Conservation (phyloP, 2,888 invertebrate genomes). For the Dendrolimus pini region DNA sequence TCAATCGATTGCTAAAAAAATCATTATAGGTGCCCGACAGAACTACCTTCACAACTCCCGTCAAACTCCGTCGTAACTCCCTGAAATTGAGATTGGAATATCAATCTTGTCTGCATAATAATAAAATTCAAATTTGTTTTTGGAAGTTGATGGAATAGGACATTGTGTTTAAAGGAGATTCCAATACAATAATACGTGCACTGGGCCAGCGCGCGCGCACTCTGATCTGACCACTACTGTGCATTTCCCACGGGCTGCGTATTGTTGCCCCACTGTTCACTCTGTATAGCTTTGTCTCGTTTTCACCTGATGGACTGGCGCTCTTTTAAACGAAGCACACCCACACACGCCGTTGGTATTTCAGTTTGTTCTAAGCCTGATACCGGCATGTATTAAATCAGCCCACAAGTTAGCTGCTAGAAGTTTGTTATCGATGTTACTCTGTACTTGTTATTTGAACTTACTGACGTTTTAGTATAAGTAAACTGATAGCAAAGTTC, state of each 20-base stretch:
- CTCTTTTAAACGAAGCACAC: conserved; percentile 75
- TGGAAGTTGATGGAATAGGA: conserved; percentile 35
- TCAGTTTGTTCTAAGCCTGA: conserved; percentile 67
- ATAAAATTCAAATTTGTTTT: conserved; percentile 23
- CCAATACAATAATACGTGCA: conserved; percentile 75
- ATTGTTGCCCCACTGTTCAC: conserved; percentile 37
- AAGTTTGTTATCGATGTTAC: conserved; percentile 45
- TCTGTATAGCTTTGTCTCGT: conserved; percentile 47
- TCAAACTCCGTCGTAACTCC: conserved; percentile 21
- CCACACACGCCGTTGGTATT: conserved; percentile 74
- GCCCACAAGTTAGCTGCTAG: conserved; percentile 48
- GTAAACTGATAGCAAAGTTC: background rate
- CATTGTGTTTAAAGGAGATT: conserved; percentile 48
- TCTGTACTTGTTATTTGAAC: conserved; percentile 20
- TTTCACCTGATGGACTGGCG: conserved; percentile 69
- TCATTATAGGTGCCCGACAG: conserved; percentile 59
- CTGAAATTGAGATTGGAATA: conserved; percentile 14
- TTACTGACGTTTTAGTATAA: background rate
- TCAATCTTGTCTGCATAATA: conserved; percentile 22
- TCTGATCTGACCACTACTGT: conserved; percentile 77
- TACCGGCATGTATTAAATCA: conserved; percentile 70
- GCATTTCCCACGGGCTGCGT: conserved; percentile 76
- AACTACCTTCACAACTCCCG: conserved; percentile 53
- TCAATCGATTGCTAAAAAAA: conserved; percentile 74
- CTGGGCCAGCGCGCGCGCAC: conserved; percentile 75